Base-by-base conservation (phyloP, 2,113 vertebrate genomes). In the Takifugu bimaculatus region DNA sequence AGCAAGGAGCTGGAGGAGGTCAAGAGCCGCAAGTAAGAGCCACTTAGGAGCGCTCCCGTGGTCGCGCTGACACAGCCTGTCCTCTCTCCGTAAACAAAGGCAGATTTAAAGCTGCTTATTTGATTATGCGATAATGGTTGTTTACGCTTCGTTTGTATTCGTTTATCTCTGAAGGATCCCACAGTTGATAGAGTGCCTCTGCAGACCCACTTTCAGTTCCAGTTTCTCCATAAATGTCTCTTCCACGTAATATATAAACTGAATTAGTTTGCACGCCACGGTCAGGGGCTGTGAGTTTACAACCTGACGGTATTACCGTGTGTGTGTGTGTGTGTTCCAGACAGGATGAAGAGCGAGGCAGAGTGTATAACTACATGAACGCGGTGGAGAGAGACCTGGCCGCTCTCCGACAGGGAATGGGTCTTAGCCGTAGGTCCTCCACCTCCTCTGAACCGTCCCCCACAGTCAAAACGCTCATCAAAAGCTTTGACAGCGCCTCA, bases 311-410 rank as follows among this genome's bases (percentile, higher is more conserved):
- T 20, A 6, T 32, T 32, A 32, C 29, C 5, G 15, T 54, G 15
- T 53, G 45, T 47, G 45, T 47, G 45, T 47, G 51, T 54, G 28
- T 35, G 25, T 63, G 54, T 62, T 73, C 64, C 15, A 90, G 96
- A 88, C 96, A 99, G 82, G 96, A 98, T 1, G 96, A 98, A 77
- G 96, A 98, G 60, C 88, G 95, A n/a, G 96, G 95, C 14, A 86
- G 96, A 60, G 95, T 99, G 11, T 97, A 95, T 76, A 98, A 97
- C 86, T 98, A 97, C 83, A 97, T 96, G 95, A 98, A 98, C 5
- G 94, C 95, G 1, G 96, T 98, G 3, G 96, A 98, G 81, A 89
- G 95, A 64, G 96, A 98, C 65, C 69, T 98, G 75, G 96, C 96
- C 12, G 95, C 94, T 6, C 88, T 98, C 50, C 88, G 95, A 54